Evolutionary conservation across 1,140 invertebrate genomes (phyloP).

Genomic region (Drosophila takahashii): DNA sequence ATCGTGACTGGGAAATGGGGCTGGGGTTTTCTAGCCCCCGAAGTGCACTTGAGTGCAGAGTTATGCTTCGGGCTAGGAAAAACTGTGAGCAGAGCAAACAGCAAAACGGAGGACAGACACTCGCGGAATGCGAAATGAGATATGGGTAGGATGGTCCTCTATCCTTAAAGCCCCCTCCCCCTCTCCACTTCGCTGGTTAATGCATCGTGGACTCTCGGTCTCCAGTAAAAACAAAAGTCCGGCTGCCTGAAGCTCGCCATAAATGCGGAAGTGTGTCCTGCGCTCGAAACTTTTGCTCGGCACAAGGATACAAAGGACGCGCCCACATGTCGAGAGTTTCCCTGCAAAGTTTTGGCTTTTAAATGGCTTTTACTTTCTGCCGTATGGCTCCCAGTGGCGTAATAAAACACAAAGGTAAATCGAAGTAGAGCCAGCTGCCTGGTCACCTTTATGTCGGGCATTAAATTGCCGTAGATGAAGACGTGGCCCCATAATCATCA

Average conservation of each 20-base stretch:
- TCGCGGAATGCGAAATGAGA: slow-evolving; percentile 53
- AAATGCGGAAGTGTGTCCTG: slow-evolving; percentile 67
- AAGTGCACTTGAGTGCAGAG: slow-evolving; percentile 55
- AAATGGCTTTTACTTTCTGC: slow-evolving; percentile 82
- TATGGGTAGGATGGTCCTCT: neutral
- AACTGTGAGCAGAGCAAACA: slow-evolving; percentile 46
- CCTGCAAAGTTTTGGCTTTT: slow-evolving; percentile 74
- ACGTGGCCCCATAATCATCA: slow-evolving; percentile 28
- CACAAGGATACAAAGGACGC: slow-evolving; percentile 32
- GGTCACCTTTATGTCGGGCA: slow-evolving; percentile 44
- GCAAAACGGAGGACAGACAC: slow-evolving; percentile 49
- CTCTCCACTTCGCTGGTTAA: slow-evolving; percentile 27
- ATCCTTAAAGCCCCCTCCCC: neutral
- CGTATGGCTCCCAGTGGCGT: slow-evolving; percentile 78
- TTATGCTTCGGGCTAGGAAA: slow-evolving; percentile 40
- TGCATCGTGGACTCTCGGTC: slow-evolving; percentile 49
- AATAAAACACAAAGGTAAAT: slow-evolving; percentile 82
- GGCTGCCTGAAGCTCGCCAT: slow-evolving; percentile 61
- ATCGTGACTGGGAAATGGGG: slow-evolving; percentile 32
- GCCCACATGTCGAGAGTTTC: slow-evolving; percentile 26
- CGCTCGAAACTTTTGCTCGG: slow-evolving; percentile 57
- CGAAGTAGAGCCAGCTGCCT: slow-evolving; percentile 63
- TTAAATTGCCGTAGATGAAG: slow-evolving; percentile 55
- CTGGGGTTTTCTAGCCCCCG: slow-evolving; percentile 22
- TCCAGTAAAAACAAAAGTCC: slow-evolving; percentile 66